Evolutionary conservation across 2,113 vertebrate species (phyloP), one percentile per base, ranked within the genome.

Genomic region (Apodemus sylvaticus): DNA sequence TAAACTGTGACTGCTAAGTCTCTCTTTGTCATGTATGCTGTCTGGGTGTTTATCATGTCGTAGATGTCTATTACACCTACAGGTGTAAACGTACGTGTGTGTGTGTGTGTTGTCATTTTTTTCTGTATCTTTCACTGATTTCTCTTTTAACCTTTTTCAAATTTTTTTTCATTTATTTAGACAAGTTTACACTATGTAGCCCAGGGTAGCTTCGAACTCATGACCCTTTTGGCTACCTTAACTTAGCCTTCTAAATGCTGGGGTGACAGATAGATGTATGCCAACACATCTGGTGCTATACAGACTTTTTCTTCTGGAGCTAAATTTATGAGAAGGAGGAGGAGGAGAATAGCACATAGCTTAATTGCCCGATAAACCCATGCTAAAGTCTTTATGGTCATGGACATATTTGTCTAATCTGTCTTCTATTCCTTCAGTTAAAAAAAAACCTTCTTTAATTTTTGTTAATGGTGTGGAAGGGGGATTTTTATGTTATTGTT

Each of bases 401-500:
- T 81, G 83, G 64, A 70, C 7, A 2, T 42, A 89, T 74, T 70
- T 88, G 82, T 22, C 58, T 77, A n/a, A 2, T 34, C 79, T 71
- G 42, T 90, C 64, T 81, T 62, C 36, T 92, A n/a, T 26, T 70
- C 39, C 76, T 79, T 34, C 29, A 66, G 77, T 89, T 85, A 36
- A 68, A 81, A 76, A 42, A 42, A 45, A 42, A 22, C 9, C 87
- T 81, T 86, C 60, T 74, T 79, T 95, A 66, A 73, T 73, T 94
- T 96, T 93, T 79, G 68, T 90, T 89, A 87, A 66, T 26, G 19
- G 36, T 62, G 42, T 70, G 31, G 36, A 17, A 91, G 78, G 31
- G 55, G 14, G 34, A n/a, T 77, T 91, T 95, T 94, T 89, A 70
- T 62, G 73, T 77, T 89, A 34, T 36, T 89, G 51, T 87, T 94